Evolutionary conservation across 2,113 vertebrate species (phyloP).

Genomic region (Pterocles gutturalis): DNA sequence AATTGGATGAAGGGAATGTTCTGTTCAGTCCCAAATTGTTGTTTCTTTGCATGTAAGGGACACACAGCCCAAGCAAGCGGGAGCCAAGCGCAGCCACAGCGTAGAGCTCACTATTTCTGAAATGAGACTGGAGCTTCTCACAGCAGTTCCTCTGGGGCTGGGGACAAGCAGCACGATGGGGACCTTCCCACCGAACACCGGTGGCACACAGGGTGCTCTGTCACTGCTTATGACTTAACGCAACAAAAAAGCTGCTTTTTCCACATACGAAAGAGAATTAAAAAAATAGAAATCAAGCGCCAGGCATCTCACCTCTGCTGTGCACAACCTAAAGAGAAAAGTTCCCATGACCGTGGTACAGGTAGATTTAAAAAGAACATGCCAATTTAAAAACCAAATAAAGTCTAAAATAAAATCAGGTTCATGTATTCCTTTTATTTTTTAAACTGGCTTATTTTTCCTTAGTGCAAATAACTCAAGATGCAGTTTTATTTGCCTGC

Average conservation of each 20-base stretch:
- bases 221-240: not conserved
- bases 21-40: not conserved
- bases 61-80: not conserved
- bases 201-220: not conserved
- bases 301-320: not conserved
- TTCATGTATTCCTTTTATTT: not conserved
- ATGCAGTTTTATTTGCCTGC: not conserved
- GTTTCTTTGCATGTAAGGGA: not conserved
- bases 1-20: not conserved
- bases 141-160: rapidly evolving
- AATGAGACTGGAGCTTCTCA: not conserved
- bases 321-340: not conserved
- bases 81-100: not conserved
- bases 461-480: constrained; percentile 63
- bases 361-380: constrained; percentile 16
- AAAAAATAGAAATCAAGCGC: not conserved
- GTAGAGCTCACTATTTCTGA: not conserved
- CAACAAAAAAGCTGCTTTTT: not conserved
- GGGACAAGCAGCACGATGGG: not conserved
- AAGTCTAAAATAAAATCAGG: not conserved
- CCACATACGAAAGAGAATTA: not conserved
- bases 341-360: not conserved
- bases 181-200: not conserved
- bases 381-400: constrained; percentile 32
- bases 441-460: not conserved